Percentiles rank a stretch among this genome's conserved stretches.
These are phyloP conservation scores for Hippopotamus amphibius DNA, from an alignment of 2,113 vertebrate genomes.

Conservation along the genomic window DNA sequence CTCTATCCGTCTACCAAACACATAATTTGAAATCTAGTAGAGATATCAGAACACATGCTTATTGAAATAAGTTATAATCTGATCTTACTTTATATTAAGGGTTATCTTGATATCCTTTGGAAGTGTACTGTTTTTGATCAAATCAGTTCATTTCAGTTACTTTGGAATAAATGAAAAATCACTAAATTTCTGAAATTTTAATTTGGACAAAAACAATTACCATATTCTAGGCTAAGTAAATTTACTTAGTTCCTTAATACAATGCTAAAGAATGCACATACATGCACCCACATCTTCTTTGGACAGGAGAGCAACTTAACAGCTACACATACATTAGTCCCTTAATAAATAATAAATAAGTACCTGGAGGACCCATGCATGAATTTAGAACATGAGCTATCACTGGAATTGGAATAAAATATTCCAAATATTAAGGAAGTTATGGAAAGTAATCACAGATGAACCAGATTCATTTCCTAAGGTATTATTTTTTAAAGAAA, in stretches of 20 bases:
- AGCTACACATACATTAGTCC: background rate
- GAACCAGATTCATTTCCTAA: background rate
- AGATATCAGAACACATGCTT: background rate
- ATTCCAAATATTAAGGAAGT: background rate
- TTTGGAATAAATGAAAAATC: background rate
- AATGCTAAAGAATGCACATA: background rate
- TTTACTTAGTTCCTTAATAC: background rate
- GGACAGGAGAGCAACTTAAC: background rate
- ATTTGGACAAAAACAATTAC: background rate
- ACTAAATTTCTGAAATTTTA: slow-evolving; percentile 19
- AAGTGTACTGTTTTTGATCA: background rate
- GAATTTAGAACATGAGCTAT: background rate
- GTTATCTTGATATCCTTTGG: background rate
- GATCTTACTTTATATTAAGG: background rate
- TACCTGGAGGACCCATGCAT: background rate
- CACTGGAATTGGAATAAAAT: background rate
- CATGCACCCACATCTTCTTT: background rate
- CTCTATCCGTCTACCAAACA: background rate
- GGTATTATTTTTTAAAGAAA: slow-evolving; percentile 1
- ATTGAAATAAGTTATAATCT: background rate
- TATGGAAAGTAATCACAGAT: background rate
- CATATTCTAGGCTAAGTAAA: background rate
- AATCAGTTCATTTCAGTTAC: background rate
- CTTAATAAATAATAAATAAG: slow-evolving; percentile 9
- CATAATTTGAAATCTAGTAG: background rate